phyloP scores from a whole-genome alignment of 2,888 invertebrate species.

The Drosophila prolongata region DNA sequence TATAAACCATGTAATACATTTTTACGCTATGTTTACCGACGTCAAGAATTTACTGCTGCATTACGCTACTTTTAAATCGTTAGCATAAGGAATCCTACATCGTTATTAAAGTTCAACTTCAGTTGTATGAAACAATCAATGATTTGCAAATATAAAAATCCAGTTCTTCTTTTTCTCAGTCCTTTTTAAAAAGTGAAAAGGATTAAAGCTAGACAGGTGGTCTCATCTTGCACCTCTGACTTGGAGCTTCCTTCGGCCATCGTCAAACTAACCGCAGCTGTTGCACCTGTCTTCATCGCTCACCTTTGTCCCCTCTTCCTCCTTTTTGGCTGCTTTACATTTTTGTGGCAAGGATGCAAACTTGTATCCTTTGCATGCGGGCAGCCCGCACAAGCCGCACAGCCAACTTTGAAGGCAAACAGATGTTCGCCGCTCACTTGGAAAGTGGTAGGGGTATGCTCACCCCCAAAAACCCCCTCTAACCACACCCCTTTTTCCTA shows the following conservation, averaged over 20 bases:
- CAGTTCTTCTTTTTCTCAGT: neutral
- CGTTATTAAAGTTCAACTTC: no score
- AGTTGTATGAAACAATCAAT: no score
- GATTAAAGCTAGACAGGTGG: slow-evolving; percentile 13
- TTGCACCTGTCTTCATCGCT: slow-evolving; percentile 41
- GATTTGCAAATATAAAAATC: no score
- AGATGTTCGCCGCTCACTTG: slow-evolving; percentile 23
- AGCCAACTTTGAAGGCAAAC: slow-evolving; percentile 52
- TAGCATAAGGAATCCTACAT: no score
- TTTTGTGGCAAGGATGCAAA: slow-evolving; percentile 42
- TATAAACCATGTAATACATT: no score
- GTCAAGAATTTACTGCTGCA: no score
- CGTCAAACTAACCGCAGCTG: slow-evolving; percentile 47
- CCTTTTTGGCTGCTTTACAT: slow-evolving; percentile 37
- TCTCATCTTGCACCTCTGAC: slow-evolving; percentile 45
- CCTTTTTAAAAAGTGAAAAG: slow-evolving; percentile 4
- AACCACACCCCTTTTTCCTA: neutral
- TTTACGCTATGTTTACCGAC: no score
- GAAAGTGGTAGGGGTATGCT: neutral
- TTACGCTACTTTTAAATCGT: no score
- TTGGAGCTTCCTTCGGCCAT: slow-evolving; percentile 43
- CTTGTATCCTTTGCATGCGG: slow-evolving; percentile 41
- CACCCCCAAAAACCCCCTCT: neutral
- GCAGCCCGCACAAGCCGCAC: slow-evolving; percentile 47
- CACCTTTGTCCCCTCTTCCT: neutral